Evolutionary conservation across 2,113 vertebrate species (phyloP), one percentile per base, ranked within the genome.

Genomic region (Ceratotherium simum): DNA sequence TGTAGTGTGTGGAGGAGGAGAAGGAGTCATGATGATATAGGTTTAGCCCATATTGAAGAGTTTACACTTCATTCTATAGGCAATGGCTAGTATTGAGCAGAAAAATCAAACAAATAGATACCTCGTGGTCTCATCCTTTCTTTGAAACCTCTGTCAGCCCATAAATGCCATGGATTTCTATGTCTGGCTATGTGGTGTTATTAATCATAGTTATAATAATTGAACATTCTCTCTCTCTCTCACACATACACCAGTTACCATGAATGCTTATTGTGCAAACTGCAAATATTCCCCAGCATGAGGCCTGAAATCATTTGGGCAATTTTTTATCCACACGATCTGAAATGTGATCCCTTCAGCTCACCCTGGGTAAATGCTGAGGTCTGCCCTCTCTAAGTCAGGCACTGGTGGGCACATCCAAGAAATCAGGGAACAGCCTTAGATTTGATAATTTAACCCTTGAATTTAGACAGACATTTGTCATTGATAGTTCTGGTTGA

Each of bases 401-500:
- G 54, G 17, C 76, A 78, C 64, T 79, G 14, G n/a, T 62, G 39
- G 13, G 18, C 29, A 39, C 60, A 80, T 25, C 23, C 11, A 85
- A 58, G 72, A 87, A 92, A 72, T 46, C 21, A 83, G 18, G 29
- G 33, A 9, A n/a, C 31, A 73, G 54, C 4, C 18, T 92, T 73
- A 92, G 16, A 69, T 5, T 93, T 36, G 8, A 64, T 82, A 39
- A 94, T 93, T 96, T 93, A 42, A 84, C 51, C 31, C 36, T 95
- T 85, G 88, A 95, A 96, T 89, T 94, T 94, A 73, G 70, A 91
- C 88, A 96, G 85, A 54, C 46, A 54, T 69, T 86, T 90, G 12
- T 70, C 90, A 75, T 39, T 42, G 42, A 85, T 73, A 84, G 78
- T 73, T 90, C 54, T 81, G 21, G 48, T 54, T 84, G 84, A 95